Evolutionary conservation across 1,140 invertebrate genomes (phyloP), one percentile per base, ranked within the genome.

Genomic region (Magallana ariakensis): DNA sequence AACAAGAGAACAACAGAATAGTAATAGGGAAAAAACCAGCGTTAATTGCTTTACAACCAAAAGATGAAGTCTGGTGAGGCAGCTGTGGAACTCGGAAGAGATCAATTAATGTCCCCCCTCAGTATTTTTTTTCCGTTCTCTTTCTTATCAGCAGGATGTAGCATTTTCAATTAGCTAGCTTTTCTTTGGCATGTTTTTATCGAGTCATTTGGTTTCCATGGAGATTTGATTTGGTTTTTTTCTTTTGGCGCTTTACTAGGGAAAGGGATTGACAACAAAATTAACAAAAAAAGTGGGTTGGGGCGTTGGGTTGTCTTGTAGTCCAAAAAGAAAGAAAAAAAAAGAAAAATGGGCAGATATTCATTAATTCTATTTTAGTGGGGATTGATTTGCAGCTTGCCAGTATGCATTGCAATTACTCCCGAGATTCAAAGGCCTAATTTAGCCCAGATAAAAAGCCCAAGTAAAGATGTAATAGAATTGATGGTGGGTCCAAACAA

Each of bases 21-120:
- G 66, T 75, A 26, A 75, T 75, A 46, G 33, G 33, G 33, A 46
- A 75, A 75, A 75, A 75, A 26, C 66, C 11, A 75, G 22, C 66
- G 33, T 26, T 75, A 75, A 75, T 4, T 7, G 19, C 22, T 75
- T 22, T 75, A 13, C 9, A 10, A 11, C 33, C 15, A 33, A 26
- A 11, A 46, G 33, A 46, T 46, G 33, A 46, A 46, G 2, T 46
- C 33, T 46, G 11, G 11, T 26, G 19, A 9, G 33, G 66, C 66
- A 75, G 66, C 22, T 75, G 66, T 75, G 66, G 22, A 3, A 26
- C 33, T 46, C 15, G 11, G 22, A 26, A 13, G 11, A 26, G 26
- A 13, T 26, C 22, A 22, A 75, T 33, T 75, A 26, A 75, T 22
- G 33, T 26, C 22, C 22, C 66, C 66, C 66, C 15, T 75, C 33